These are phyloP conservation scores for Poecilia latipinna DNA, from an alignment of 2,113 vertebrate genomes.

Conservation along the genomic window DNA sequence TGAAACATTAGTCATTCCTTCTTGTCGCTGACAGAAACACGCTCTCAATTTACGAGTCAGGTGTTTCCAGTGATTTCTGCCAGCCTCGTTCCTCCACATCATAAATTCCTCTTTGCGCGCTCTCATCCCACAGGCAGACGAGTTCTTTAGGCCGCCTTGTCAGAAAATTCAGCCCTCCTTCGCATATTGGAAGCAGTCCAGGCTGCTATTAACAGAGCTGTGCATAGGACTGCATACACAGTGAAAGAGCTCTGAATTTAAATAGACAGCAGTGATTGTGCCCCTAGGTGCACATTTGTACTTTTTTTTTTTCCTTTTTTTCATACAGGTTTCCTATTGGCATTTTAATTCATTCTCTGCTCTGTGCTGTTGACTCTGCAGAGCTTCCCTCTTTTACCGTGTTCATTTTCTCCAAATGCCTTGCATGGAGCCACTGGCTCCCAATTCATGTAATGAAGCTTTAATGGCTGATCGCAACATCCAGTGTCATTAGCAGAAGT, in stretches of 20 bases:
- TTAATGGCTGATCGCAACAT: conserved; percentile 76
- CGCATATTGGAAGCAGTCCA: conserved; percentile 54
- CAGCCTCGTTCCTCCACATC: conserved; percentile 66
- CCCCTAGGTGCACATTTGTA: conserved; percentile 67
- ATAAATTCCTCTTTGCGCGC: conserved; percentile 75
- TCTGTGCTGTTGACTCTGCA: conserved; percentile 63
- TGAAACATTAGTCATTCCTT: conserved; percentile 69
- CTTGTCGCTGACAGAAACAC: conserved; percentile 68
- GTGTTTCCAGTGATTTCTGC: conserved; percentile 72
- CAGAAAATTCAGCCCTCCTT: conserved; percentile 52
- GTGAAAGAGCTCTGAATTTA: conserved; percentile 57
- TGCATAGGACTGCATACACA: conserved; percentile 16
- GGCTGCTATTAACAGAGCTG: conserved; percentile 55
- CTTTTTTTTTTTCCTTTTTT: conserved; percentile 35
- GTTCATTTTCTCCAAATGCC: conserved; percentile 71
- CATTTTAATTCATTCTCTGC: conserved; percentile 62
- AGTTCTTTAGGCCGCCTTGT: conserved; percentile 54
- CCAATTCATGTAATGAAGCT: conserved; percentile 78
- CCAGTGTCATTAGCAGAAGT: conserved; percentile 68
- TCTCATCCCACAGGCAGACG: conserved; percentile 64
- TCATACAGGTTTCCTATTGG: conserved; percentile 55
- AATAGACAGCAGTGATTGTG: conserved; percentile 62
- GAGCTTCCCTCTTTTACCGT: conserved; percentile 59
- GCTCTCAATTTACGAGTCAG: conserved; percentile 74
- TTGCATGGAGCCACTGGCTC: conserved; percentile 66